phyloP scores from a whole-genome alignment of 1,140 invertebrate genomes.

The Drosophila murphyi region DNA sequence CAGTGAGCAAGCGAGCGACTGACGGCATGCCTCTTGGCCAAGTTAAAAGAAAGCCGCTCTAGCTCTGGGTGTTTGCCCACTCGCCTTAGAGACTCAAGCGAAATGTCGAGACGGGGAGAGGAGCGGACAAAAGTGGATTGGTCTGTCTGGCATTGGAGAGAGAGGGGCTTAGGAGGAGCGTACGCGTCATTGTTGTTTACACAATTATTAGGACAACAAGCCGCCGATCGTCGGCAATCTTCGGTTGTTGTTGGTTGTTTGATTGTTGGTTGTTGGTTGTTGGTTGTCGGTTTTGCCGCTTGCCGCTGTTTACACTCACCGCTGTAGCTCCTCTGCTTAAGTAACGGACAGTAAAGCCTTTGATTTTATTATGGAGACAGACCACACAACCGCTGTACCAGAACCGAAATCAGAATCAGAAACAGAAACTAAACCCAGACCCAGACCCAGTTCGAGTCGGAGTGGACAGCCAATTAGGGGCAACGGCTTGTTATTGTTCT shows the following conservation, averaged over 20 bases:
- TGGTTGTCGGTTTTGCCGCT: conserved; percentile 23
- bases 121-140: background rate
- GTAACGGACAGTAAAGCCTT: conserved; percentile 31
- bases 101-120: background rate
- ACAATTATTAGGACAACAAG: conserved; percentile 84
- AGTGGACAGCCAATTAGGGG: conserved; percentile 51
- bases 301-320: conserved; percentile 47
- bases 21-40: conserved; percentile 45
- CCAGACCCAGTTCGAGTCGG: background rate
- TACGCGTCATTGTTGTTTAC: conserved; percentile 84
- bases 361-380: conserved; percentile 31
- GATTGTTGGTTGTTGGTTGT: conserved; percentile 21
- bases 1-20: conserved; percentile 21
- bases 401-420: conserved; percentile 7
- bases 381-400: conserved; percentile 19
- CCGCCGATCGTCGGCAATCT: conserved; percentile 69
- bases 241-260: conserved; percentile 13
- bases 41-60: conserved; percentile 53
- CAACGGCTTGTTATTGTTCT: conserved; percentile 59
- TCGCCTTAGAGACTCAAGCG: conserved; percentile 25
- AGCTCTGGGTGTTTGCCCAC: conserved; percentile 47
- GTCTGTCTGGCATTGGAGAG: conserved; percentile 3
- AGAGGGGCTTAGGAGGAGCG: conserved; percentile 52
- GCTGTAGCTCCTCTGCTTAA: conserved; percentile 24
- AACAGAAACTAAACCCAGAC: background rate